phyloP scores from a whole-genome alignment of 1,140 invertebrate genomes.

The Phortica variegata region DNA sequence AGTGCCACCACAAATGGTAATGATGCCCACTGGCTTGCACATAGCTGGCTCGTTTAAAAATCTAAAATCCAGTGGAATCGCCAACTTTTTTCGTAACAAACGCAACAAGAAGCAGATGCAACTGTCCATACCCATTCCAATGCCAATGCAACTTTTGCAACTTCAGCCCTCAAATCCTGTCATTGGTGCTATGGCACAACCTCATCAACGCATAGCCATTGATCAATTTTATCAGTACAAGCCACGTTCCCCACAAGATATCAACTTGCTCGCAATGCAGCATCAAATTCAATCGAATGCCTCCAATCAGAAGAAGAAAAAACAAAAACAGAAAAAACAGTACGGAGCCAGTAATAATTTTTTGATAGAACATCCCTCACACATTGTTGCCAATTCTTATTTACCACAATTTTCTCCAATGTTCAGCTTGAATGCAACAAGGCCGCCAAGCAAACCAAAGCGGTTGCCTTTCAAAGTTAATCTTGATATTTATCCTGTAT shows the following conservation, averaged over 20 bases:
- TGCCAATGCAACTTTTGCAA: conserved; percentile 13
- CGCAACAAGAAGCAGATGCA: conserved; percentile 50
- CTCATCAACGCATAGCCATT: conserved; percentile 44
- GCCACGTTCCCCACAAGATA: conserved; percentile 42
- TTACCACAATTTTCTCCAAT: conserved; percentile 28
- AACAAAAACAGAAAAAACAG: conserved; percentile 18
- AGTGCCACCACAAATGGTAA: conserved; percentile 34
- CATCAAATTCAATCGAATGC: conserved; percentile 18
- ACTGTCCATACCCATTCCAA: conserved; percentile 25
- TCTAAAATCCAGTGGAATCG: conserved; percentile 45
- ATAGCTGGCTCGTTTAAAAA: conserved; percentile 48
- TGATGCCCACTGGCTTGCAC: conserved; percentile 50
- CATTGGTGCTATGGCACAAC: background rate
- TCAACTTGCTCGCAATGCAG: conserved; percentile 46
- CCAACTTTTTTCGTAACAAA: conserved; percentile 46
- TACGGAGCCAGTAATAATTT: conserved; percentile 32
- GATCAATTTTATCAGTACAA: conserved; percentile 50
- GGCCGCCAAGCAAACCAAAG: conserved; percentile 31
- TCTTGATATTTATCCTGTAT: conserved; percentile 45
- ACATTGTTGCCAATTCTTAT: conserved; percentile 30
- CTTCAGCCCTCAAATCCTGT: background rate
- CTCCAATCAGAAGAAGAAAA: conserved; percentile 40
- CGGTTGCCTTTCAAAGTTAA: conserved; percentile 46
- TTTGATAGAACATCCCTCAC: too few relatives aligned
- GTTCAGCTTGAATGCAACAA: conserved; percentile 34